Conservation (phyloP, 2,888 invertebrate genomes). For the Trissolcus japonicus region DNA sequence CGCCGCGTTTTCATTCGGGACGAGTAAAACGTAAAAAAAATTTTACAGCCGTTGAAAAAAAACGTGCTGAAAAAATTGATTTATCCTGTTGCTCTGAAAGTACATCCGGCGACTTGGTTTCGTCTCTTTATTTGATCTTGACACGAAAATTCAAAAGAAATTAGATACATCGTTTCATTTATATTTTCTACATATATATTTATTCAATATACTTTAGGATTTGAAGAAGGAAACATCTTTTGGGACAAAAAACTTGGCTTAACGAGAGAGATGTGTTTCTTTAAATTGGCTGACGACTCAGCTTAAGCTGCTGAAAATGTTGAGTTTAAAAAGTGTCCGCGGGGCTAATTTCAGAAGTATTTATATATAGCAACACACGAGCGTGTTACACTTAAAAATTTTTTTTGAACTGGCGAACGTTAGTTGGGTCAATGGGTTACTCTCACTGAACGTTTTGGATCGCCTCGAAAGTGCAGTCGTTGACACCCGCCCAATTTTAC, state of each 20-base stretch:
- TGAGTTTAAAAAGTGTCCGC: constrained; percentile 26
- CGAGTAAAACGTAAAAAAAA: background rate
- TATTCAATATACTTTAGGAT: too few relatives aligned
- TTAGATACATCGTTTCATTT: too few relatives aligned
- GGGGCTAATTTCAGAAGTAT: constrained; percentile 27
- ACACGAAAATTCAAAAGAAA: too few relatives aligned
- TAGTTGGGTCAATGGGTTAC: constrained; percentile 74
- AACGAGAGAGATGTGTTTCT: background rate
- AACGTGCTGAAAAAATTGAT: too few relatives aligned
- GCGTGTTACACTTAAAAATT: constrained; percentile 34
- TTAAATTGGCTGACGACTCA: background rate
- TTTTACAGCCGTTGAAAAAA: background rate
- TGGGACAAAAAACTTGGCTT: too few relatives aligned
- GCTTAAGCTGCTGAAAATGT: constrained; percentile 1
- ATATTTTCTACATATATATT: too few relatives aligned
- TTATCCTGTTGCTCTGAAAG: too few relatives aligned
- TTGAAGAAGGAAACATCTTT: too few relatives aligned
- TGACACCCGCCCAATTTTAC: constrained; percentile 54
- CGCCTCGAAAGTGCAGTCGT: constrained; percentile 58
- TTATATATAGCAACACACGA: constrained; percentile 38
- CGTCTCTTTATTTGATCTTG: too few relatives aligned
- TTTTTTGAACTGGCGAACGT: constrained; percentile 57
- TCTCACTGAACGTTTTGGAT: constrained; percentile 66
- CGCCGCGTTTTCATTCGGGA: background rate
- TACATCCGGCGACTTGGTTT: too few relatives aligned